These are phyloP conservation scores for Pampus argenteus DNA, from an alignment of 2,797 vertebrate species.

Conservation along the genomic window DNA sequence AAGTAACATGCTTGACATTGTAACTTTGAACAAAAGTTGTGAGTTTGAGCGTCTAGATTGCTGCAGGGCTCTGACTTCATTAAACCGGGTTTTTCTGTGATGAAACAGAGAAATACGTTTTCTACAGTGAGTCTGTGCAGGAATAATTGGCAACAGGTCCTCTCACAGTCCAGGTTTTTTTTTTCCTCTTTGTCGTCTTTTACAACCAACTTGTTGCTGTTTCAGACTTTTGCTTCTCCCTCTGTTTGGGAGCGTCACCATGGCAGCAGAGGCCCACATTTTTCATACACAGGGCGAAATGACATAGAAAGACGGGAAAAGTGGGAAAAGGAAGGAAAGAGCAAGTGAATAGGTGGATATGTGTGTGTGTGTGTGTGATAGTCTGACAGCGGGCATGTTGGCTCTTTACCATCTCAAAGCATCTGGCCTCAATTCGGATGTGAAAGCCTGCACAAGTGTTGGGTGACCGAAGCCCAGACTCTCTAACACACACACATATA, in stretches of 20 bases:
- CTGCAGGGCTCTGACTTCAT: constrained; percentile 41
- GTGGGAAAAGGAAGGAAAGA: constrained; percentile 42
- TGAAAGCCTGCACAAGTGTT: constrained; percentile 56
- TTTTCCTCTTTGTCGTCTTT: constrained; percentile 51
- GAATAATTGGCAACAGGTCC: constrained; percentile 74
- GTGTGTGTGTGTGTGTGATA: constrained; percentile 30
- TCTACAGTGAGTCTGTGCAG: constrained; percentile 63
- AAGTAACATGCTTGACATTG: constrained; percentile 50
- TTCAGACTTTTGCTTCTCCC: constrained; percentile 69
- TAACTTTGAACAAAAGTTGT: constrained; percentile 47
- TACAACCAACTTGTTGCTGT: constrained; percentile 79
- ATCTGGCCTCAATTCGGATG: constrained; percentile 79
- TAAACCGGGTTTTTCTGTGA: constrained; percentile 58
- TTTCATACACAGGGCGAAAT: constrained; percentile 63
- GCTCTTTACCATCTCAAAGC: constrained; percentile 85
- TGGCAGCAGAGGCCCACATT: constrained; percentile 78
- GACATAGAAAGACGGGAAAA: constrained; percentile 57
- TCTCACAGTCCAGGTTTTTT: constrained; percentile 17
- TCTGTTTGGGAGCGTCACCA: constrained; percentile 79
- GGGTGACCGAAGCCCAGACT: constrained; percentile 33
- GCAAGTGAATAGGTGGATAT: constrained; percentile 55
- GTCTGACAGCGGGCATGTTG: constrained; percentile 69
- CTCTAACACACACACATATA: constrained; percentile 24
- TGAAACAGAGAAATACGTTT: constrained; percentile 52
- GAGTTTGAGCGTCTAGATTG: constrained; percentile 29